Evolutionary conservation across 2,888 invertebrate species (phyloP).

Genomic region (Punctoribates punctum): DNA sequence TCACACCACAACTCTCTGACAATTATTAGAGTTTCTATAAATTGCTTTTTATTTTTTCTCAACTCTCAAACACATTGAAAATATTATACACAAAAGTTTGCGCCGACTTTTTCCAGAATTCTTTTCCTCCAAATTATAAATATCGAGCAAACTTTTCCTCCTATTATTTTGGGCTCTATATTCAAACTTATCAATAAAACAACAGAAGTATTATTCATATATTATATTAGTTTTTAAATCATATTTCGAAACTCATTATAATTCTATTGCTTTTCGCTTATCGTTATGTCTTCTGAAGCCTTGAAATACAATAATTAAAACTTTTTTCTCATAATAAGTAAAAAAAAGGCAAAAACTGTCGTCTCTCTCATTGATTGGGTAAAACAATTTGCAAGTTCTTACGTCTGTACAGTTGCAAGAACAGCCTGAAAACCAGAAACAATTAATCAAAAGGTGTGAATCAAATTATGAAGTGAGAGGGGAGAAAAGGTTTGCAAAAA

Average conservation of each 20-base stretch:
- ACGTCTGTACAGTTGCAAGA: background rate
- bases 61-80: background rate
- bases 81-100: background rate
- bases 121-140: too few species aligned
- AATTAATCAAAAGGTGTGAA: slow-evolving; percentile 34
- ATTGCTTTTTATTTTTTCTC: slow-evolving; percentile 3
- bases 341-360: background rate
- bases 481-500: background rate
- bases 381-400: background rate
- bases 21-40: slow-evolving; percentile 32
- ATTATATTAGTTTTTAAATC: background rate
- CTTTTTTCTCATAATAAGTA: background rate
- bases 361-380: background rate
- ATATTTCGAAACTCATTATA: background rate
- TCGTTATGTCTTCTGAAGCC: background rate
- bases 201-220: too few species aligned
- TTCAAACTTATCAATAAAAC: too few species aligned
- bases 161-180: too few species aligned
- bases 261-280: background rate
- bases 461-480: background rate
- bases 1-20: slow-evolving; percentile 17
- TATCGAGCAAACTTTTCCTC: too few species aligned
- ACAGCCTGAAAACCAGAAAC: background rate
- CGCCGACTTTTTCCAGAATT: background rate
- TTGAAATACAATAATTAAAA: slow-evolving; percentile 22